Percentiles rank a stretch among this genome's conserved stretches.
Evolutionary conservation across 1,140 invertebrate genomes (phyloP).

Genomic region (Solenopsis invicta): DNA sequence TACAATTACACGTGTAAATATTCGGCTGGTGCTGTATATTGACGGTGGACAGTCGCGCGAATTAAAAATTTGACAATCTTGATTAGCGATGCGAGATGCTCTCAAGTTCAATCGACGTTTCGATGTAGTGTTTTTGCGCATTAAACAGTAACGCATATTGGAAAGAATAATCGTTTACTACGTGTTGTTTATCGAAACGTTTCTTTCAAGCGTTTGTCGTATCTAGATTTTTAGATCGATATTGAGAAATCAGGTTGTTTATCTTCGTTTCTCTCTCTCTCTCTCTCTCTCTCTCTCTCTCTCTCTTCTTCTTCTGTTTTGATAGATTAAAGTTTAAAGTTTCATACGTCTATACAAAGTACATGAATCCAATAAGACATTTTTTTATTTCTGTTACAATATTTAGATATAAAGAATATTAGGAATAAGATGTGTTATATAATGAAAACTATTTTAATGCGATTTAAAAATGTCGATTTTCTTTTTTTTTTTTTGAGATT

Average conservation of each 20-base stretch:
- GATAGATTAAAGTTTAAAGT: neutral
- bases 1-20: neutral
- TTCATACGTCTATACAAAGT: neutral
- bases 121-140: neutral
- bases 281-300: too few species aligned
- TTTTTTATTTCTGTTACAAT: neutral
- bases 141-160: neutral
- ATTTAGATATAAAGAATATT: neutral
- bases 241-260: neutral
- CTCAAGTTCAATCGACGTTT: neutral
- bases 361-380: neutral
- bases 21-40: slow-evolving; percentile 4
- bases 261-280: neutral
- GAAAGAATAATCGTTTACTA: neutral
- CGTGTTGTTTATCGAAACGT: neutral
- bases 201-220: neutral
- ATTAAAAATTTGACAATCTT: neutral
- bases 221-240: neutral
- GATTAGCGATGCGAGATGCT: neutral
- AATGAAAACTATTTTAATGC: slow-evolving; percentile 19
- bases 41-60: neutral
- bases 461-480: neutral
- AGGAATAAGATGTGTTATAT: neutral
- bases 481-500: neutral
- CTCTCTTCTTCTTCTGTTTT: too few species aligned